Evolutionary conservation across 2,113 vertebrate species (phyloP).

Genomic region (Apistogramma diplotaenia): DNA sequence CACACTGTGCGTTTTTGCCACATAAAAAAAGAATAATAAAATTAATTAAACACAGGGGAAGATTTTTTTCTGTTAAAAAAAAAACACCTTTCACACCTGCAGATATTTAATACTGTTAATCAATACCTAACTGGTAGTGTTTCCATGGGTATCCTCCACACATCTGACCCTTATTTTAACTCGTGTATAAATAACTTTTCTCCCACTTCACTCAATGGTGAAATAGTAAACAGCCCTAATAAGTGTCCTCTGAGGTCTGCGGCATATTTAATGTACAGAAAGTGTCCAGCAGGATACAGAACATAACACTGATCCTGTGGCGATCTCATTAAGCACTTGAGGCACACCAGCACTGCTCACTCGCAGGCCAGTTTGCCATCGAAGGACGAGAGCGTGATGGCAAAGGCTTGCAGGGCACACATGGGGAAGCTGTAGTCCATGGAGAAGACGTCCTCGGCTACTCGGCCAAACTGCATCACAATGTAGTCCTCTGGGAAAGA

Average conservation of each 20-base stretch:
- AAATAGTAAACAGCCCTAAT: conserved; percentile 1
- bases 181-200: not conserved
- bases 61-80: not conserved
- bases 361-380: conserved; percentile 88
- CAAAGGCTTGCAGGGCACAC: conserved; percentile 88
- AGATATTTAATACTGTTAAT: not conserved
- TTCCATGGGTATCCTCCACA: conserved; percentile 2
- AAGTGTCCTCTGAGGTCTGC: not conserved
- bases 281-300: not conserved
- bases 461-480: conserved; percentile 89
- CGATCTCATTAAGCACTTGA: conserved; percentile 18
- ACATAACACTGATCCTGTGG: not conserved
- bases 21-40: not conserved
- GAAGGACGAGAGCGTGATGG: conserved; percentile 87
- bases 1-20: not conserved
- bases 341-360: conserved; percentile 57
- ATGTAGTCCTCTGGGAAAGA: conserved; percentile 79
- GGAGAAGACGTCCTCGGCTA: conserved; percentile 84
- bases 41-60: not conserved
- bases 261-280: not conserved
- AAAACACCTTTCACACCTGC: not conserved
- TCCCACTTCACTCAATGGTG: not conserved
- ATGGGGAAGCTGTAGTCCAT: conserved; percentile 89
- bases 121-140: not conserved
- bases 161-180: not conserved